Base-by-base conservation (phyloP, 2,113 vertebrate species). In the Pleuronectes platessa region DNA sequence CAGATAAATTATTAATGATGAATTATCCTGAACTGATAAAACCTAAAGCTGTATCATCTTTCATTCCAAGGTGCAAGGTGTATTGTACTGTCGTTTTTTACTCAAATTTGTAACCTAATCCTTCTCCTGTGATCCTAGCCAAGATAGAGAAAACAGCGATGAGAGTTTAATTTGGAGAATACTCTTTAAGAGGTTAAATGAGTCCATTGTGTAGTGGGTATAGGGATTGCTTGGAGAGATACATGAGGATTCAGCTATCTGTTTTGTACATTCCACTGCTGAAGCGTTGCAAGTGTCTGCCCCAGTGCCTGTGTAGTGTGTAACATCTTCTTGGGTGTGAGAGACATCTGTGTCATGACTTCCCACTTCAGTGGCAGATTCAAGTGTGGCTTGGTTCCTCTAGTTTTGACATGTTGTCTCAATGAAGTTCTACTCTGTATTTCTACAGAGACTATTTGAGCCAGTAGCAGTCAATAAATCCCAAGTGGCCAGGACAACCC, bases 141-240 rank as follows among this genome's bases (percentile, higher is more conserved):
- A 2, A 73, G 26, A 64, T 21, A 2, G 17, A 71, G 17, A 58
- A 61, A 31, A 42, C n/a, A 21, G 15, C 18, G 23, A 27, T 71
- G 62, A 81, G 61, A 68, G 68, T 42, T 70, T 60, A 45, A 67
- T 82, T 80, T 80, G 78, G 76, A 89, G 77, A 82, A 85, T 89
- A 82, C 89, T 81, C 64, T 63, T 42, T 35, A 23, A 64, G 71
- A 76, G 78, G 74, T 85, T 88, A 85, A 88, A 90, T 88, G 55
- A 86, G 14, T 49, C 45, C 45, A 18, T 49, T 47, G 15, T 47
- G 45, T 45, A 13, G 64, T 27, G 7, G 59, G 35, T 37, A 84
- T 88, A 81, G 79, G 74, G 79, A 87, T 71, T 76, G 68, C 59
- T 61, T 70, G 61, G 31, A 85, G 64, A 69, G 51, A 80, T 73